phyloP scores from a whole-genome alignment of 2,113 vertebrate species.

The Sylvietta virens region DNA sequence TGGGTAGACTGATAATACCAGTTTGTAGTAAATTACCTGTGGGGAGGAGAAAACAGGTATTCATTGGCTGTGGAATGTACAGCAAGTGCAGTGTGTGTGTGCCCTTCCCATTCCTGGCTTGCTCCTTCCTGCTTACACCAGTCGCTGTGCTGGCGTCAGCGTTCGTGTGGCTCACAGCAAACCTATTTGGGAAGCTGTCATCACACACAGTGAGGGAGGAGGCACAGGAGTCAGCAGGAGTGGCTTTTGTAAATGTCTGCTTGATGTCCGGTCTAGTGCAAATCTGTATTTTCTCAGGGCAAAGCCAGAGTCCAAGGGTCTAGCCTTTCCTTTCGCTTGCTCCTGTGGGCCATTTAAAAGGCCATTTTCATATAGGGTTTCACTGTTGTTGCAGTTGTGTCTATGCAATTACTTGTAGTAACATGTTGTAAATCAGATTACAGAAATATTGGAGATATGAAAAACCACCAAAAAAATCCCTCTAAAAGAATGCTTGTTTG shows the following conservation, averaged over 20 bases:
- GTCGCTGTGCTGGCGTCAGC: neutral
- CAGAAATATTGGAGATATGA: neutral
- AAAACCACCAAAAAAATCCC: neutral
- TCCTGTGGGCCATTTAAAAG: neutral
- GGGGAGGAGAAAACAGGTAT: neutral
- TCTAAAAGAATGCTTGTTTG: neutral
- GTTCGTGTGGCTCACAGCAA: neutral
- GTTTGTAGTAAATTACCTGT: neutral
- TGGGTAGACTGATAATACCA: neutral
- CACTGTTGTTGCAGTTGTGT: neutral
- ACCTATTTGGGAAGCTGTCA: neutral
- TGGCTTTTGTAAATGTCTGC: neutral
- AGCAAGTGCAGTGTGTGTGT: neutral
- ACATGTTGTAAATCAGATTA: neutral
- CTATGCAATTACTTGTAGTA: neutral
- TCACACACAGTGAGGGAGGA: neutral
- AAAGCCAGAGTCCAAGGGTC: neutral
- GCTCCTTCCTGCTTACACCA: neutral
- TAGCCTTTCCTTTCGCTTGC: neutral
- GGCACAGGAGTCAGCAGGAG: neutral
- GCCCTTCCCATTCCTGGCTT: neutral
- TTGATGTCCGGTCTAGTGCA: neutral
- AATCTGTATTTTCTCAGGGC: neutral
- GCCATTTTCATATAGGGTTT: neutral
- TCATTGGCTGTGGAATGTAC: neutral